These are phyloP conservation scores for Paradoxurus hermaphroditus DNA, from an alignment of 2,113 vertebrate genomes.

Conservation along the genomic window DNA sequence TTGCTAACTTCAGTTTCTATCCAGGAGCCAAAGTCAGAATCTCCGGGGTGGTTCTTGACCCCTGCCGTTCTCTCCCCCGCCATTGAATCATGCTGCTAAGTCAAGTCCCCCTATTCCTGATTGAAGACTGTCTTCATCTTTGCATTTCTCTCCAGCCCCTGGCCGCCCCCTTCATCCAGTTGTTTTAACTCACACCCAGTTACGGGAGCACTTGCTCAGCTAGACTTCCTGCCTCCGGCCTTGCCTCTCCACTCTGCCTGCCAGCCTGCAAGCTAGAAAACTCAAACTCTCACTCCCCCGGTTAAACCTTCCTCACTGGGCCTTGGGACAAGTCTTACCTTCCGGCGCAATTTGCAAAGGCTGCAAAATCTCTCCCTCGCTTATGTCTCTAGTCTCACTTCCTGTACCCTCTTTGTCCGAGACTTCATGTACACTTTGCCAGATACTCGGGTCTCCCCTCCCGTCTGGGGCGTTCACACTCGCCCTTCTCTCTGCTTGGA, in stretches of 20 bases:
- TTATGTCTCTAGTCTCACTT: not conserved
- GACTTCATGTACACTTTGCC: not conserved
- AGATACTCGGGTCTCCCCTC: not conserved
- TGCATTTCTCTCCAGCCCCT: not conserved
- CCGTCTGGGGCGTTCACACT: not conserved
- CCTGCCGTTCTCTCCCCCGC: not conserved
- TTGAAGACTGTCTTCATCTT: not conserved
- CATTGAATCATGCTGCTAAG: not conserved
- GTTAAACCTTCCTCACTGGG: not conserved
- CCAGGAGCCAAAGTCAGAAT: not conserved
- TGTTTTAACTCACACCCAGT: not conserved
- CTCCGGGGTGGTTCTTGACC: not conserved
- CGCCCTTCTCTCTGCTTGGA: not conserved
- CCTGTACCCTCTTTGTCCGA: not conserved
- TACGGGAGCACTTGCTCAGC: accelerated
- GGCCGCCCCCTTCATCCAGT: no score
- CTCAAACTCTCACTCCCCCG: not conserved
- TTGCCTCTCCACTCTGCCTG: not conserved
- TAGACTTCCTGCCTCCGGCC: not conserved
- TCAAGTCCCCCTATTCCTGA: not conserved
- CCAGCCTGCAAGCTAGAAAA: not conserved
- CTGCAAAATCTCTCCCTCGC: not conserved
- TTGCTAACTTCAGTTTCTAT: not conserved
- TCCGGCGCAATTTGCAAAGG: not conserved
- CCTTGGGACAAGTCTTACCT: not conserved